Conservation (phyloP, 2,797 vertebrate genomes). For the Thaleichthys pacificus region DNA sequence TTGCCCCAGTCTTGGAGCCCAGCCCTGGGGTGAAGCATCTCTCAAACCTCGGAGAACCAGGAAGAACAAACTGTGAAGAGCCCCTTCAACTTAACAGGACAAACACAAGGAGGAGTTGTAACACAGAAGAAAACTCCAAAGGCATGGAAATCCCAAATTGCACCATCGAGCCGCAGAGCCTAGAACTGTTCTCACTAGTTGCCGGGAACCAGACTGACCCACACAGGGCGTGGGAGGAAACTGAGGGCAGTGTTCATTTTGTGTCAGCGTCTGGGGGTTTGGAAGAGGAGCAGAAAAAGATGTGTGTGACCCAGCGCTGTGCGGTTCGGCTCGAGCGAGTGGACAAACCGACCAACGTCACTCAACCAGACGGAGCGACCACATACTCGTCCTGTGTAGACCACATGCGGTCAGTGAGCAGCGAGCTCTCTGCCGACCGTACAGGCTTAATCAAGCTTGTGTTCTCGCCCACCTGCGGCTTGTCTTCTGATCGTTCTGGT, state of each 20-base stretch:
- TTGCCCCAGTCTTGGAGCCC: not conserved
- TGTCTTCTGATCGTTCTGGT: not conserved
- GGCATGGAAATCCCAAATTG: not conserved
- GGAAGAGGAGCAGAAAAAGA: conserved; percentile 54
- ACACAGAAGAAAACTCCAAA: not conserved
- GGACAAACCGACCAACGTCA: conserved; percentile 11
- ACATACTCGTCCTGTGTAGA: conserved; percentile 54
- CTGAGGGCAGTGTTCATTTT: conserved; percentile 37
- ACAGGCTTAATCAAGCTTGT: not conserved
- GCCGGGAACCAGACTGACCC: conserved; percentile 1
- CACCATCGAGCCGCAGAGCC: not conserved
- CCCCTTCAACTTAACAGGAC: conserved; percentile 35
- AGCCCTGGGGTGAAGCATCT: conserved; percentile 22
- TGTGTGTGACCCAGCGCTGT: conserved; percentile 50
- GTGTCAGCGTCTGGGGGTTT: conserved; percentile 45
- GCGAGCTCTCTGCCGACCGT: not conserved
- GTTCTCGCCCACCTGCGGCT: not conserved
- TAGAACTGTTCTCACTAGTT: conserved; percentile 5
- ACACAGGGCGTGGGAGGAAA: conserved; percentile 10
- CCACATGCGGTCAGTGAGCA: not conserved
- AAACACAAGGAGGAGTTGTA: not conserved
- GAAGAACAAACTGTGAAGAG: conserved; percentile 17
- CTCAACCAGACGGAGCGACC: conserved; percentile 40
- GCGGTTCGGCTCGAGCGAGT: conserved; percentile 53
- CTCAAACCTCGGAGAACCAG: conserved; percentile 6